These are phyloP conservation scores for Anagrus nilaparvatae DNA, from an alignment of 1,140 invertebrate genomes.

Conservation along the genomic window DNA sequence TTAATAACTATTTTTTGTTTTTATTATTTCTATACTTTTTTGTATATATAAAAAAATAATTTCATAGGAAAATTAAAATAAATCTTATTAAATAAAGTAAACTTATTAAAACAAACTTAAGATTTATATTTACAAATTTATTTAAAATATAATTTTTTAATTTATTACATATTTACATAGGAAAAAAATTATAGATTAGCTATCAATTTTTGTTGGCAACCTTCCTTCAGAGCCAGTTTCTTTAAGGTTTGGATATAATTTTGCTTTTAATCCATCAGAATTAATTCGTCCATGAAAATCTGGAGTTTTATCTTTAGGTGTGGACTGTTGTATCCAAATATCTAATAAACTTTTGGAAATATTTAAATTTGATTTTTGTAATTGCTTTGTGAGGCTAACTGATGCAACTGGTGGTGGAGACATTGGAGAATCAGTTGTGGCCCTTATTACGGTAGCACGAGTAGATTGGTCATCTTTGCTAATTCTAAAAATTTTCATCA, in stretches of 20 bases:
- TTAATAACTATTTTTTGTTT: too few relatives aligned
- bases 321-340: conserved; percentile 46
- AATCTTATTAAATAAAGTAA: too few relatives aligned
- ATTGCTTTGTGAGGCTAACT: conserved; percentile 29
- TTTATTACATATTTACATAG: too few relatives aligned
- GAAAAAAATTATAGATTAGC: too few relatives aligned
- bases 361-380: conserved; percentile 22
- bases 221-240: too few relatives aligned
- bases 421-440: conserved; percentile 73
- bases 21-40: too few relatives aligned
- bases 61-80: too few relatives aligned
- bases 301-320: conserved; percentile 48
- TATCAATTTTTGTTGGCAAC: too few relatives aligned
- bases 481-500: conserved; percentile 25
- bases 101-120: too few relatives aligned
- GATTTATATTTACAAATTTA: too few relatives aligned
- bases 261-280: conserved; percentile 57
- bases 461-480: conserved; percentile 41
- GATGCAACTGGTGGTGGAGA: conserved; percentile 52
- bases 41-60: too few relatives aligned
- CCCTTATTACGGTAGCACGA: conserved; percentile 60
- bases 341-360: conserved; percentile 52
- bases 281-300: conserved; percentile 72
- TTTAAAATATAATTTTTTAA: too few relatives aligned
- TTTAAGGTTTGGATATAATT: conserved; percentile 69